Conservation (phyloP, 2,113 vertebrate genomes). For the Centrocercus urophasianus region DNA sequence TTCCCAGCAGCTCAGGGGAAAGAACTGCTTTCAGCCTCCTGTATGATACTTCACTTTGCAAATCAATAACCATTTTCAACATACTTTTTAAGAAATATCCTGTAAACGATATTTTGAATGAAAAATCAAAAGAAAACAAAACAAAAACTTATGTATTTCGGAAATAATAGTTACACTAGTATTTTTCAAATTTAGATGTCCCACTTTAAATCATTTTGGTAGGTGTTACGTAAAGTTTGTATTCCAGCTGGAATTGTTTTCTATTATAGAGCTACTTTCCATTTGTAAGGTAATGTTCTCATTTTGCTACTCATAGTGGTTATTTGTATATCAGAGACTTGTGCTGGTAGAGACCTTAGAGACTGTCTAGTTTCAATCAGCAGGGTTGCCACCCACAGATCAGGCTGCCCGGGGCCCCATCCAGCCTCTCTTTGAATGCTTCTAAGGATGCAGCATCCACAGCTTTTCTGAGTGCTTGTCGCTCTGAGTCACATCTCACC, state of each 20-base stretch:
- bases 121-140: neutral
- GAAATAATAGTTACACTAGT: neutral
- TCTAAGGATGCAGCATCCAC: too few relatives aligned
- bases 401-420: too few relatives aligned
- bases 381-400: too few relatives aligned
- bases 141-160: neutral
- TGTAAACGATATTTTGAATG: neutral
- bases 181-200: neutral
- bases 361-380: too few relatives aligned
- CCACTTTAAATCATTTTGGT: neutral
- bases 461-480: too few relatives aligned
- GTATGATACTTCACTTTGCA: neutral
- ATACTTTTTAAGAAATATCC: neutral
- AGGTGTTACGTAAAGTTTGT: neutral
- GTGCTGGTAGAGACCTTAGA: too few relatives aligned
- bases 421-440: too few relatives aligned
- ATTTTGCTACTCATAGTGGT: neutral
- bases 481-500: too few relatives aligned
- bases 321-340: neutral
- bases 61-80: neutral
- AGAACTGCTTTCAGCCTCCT: neutral
- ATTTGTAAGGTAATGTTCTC: neutral
- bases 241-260: neutral
- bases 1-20: neutral
- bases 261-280: neutral